Base-by-base conservation (phyloP, 2,888 invertebrate species). In the Clivina fossor region DNA sequence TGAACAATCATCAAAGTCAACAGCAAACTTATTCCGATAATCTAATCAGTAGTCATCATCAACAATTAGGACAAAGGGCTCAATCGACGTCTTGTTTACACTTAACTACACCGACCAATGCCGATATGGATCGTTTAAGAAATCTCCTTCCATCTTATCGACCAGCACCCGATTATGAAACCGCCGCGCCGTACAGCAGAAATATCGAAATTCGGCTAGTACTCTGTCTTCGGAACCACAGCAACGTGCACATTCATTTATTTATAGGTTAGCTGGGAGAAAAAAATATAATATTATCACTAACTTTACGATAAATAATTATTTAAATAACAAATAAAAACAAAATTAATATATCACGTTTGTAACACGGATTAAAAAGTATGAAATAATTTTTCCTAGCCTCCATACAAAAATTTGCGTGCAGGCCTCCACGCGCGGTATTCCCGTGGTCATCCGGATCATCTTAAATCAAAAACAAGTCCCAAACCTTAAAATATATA, bases 151-250 rank as follows among this genome's bases (percentile, higher is more conserved):
- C 92, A 0, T 85, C 86, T 0, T 92, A 92, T 71, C 81, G 95
- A 2, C 90, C 90, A 0, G 93, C 94, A 1, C 96, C 97, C 0
- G 95, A 95, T 75, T 97, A 97, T 73, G 94, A 95, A 69, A 92
- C 93, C 0, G 94, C 95, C n/a, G n/a, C n/a, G n/a, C n/a, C 9
- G 81, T 96, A 58, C 90, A 90, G 69, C 87, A 90, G 66, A 92
- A 92, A 70, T 88, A 89, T 72, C 79, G 83, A 41, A 81, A 78
- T 20, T 78, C 78, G n/a, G 74, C 78, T n/a, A 74, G 74, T 53
- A 77, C 78, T 61, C 66, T 72, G 57, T 63, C 68, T 5, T 60
- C 65, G 24, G 75, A 5, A 65, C 74, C 0, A 74, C 76, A 38
- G 74, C 75, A 0, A 73, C 74, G 55, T 24, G 26, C 43, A 13